Evolutionary conservation across 2,888 invertebrate genomes (phyloP).

Genomic region (Cerastoderma edule): DNA sequence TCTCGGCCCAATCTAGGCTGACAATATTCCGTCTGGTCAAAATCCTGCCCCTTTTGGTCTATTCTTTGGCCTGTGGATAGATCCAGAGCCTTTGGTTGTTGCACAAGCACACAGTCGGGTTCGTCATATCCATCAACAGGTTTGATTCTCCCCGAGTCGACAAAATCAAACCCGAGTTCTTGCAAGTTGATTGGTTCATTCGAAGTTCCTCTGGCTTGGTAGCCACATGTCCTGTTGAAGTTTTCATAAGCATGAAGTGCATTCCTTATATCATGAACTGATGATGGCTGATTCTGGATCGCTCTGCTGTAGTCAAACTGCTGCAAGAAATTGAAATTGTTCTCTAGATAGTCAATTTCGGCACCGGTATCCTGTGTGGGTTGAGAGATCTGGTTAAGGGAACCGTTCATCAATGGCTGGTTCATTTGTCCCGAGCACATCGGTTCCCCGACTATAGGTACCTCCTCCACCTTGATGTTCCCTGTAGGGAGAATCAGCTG

Average conservation of each 20-base stretch:
- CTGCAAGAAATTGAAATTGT: conserved; percentile 18
- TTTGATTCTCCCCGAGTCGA: background rate
- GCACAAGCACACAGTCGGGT: background rate
- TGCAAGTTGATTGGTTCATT: background rate
- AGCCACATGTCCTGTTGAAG: conserved; percentile 21
- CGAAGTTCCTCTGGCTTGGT: conserved; percentile 28
- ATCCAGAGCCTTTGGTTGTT: background rate
- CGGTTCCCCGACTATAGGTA: conserved; percentile 16
- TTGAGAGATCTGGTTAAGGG: conserved; percentile 12
- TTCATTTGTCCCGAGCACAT: background rate
- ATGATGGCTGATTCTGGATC: background rate
- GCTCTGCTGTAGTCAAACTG: conserved; percentile 8
- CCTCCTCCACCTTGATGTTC: conserved; percentile 9
- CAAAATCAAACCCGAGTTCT: conserved; percentile 18
- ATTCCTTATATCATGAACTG: conserved; percentile 15
- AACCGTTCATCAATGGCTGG: conserved; percentile 14
- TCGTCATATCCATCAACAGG: background rate
- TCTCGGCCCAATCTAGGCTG: background rate
- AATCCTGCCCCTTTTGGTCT: background rate
- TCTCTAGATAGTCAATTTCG: conserved; percentile 28
- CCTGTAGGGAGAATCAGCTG: background rate
- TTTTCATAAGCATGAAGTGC: conserved; percentile 14
- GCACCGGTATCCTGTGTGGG: conserved; percentile 28
- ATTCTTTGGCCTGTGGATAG: background rate
- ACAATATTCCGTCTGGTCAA: background rate